Percentiles rank a stretch among this genome's conserved stretches.
Evolutionary conservation across 2,797 vertebrate genomes (phyloP).

Genomic region (Acipenser transmontanus): DNA sequence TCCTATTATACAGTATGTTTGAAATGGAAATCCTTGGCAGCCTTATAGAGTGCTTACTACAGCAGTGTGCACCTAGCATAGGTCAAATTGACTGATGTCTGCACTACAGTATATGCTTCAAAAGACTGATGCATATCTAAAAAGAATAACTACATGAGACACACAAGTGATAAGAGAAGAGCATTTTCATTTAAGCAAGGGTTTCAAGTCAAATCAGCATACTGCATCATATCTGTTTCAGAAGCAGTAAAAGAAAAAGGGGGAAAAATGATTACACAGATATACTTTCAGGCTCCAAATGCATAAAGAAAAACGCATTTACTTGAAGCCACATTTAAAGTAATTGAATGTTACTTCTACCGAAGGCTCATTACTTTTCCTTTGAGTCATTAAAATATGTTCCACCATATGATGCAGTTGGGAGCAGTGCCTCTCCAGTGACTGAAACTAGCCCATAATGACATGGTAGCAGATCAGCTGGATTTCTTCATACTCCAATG

Average conservation of each 20-base stretch:
- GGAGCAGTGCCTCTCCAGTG: not conserved
- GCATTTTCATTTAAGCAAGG: no score
- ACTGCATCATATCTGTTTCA: no score
- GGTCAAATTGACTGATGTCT: not conserved
- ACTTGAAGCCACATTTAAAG: not conserved
- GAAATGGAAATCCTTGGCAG: slow-evolving; percentile 1
- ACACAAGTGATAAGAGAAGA: no score
- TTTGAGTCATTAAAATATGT: slow-evolving; percentile 4
- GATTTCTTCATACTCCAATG: not conserved
- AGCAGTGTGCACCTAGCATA: not conserved
- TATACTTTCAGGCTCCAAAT: not conserved
- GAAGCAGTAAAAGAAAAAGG: not conserved
- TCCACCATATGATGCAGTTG: not conserved
- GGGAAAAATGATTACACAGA: not conserved
- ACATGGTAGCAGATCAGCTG: not conserved
- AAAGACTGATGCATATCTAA: no score
- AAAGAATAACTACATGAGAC: no score
- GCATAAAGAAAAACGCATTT: not conserved
- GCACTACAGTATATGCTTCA: no score
- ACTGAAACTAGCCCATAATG: not conserved
- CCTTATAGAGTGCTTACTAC: not conserved
- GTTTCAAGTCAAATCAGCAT: no score
- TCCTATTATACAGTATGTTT: slow-evolving; percentile 9
- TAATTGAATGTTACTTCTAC: slow-evolving; percentile 4
- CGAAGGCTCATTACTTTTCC: slow-evolving; percentile 4